Conservation (phyloP, 2,113 vertebrate genomes). For the Misgurnus mizolepis region DNA sequence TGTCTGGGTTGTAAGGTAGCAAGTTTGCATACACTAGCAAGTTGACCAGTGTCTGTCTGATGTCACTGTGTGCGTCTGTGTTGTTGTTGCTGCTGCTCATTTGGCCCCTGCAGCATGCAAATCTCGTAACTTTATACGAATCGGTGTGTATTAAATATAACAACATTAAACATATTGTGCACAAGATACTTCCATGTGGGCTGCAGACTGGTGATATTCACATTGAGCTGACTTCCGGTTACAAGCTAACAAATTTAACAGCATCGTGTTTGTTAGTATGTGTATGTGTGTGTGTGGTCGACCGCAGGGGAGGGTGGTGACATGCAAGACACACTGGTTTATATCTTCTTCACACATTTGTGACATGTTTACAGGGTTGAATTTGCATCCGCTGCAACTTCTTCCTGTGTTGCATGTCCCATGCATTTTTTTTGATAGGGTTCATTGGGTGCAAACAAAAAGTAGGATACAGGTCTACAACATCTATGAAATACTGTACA, state of each 20-base stretch:
- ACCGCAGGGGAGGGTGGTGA: conserved; percentile 15
- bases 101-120: conserved; percentile 20
- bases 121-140: conserved; percentile 3
- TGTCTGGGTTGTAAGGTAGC: not conserved
- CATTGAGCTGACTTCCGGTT: conserved; percentile 34
- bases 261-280: conserved; percentile 14
- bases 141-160: not conserved
- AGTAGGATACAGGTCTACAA: not conserved
- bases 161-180: not conserved
- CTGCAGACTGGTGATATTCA: conserved; percentile 16
- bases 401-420: conserved; percentile 11
- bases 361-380: not conserved
- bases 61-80: not conserved
- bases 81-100: conserved; percentile 12
- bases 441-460: not conserved
- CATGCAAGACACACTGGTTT: conserved; percentile 14
- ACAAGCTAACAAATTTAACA: conserved; percentile 23
- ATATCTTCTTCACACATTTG: conserved; percentile 23
- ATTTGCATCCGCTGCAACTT: conserved; percentile 20
- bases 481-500: not conserved
- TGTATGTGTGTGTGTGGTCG: conserved; percentile 9
- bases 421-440: conserved; percentile 6
- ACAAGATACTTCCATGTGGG: conserved; percentile 42
- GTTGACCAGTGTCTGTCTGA: conserved; percentile 31
- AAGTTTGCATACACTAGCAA: conserved; percentile 45